phyloP scores from a whole-genome alignment of 2,113 vertebrate species.

The Takifugu flavidus region DNA sequence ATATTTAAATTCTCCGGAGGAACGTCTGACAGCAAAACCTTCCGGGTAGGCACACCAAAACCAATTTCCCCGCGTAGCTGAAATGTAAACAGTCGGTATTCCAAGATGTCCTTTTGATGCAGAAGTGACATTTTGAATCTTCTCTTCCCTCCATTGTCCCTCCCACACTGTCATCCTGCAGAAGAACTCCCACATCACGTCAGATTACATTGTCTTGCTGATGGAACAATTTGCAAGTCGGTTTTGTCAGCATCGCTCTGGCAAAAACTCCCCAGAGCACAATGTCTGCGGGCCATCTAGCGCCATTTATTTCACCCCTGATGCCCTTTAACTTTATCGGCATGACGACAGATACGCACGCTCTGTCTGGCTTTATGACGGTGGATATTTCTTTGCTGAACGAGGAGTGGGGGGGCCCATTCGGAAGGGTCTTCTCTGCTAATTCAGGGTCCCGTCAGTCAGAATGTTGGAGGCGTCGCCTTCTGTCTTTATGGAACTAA shows the following conservation, averaged over 20 bases:
- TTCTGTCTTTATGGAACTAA: constrained; percentile 40
- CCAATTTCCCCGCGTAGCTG: background rate
- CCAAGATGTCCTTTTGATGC: constrained; percentile 9
- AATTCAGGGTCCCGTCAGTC: constrained; percentile 63
- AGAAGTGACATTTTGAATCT: constrained; percentile 16
- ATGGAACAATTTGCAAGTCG: constrained; percentile 49
- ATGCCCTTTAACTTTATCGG: constrained; percentile 47
- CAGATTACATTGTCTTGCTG: constrained; percentile 34
- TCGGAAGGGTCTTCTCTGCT: constrained; percentile 18
- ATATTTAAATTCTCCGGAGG: too few relatives aligned
- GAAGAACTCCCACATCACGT: constrained; percentile 21
- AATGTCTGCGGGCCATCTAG: constrained; percentile 7
- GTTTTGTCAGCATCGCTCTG: constrained; percentile 30
- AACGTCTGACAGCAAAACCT: too few relatives aligned
- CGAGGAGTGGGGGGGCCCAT: constrained; percentile 18
- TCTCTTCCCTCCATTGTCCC: constrained; percentile 10
- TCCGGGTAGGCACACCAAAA: background rate
- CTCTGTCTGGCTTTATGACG: constrained; percentile 26
- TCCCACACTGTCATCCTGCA: constrained; percentile 9
- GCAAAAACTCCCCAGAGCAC: constrained; percentile 42
- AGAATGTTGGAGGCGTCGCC: constrained; percentile 11
- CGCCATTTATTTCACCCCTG: constrained; percentile 46
- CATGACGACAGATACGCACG: constrained; percentile 17
- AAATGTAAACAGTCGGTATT: constrained; percentile 13
- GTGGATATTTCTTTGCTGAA: constrained; percentile 28